These are phyloP conservation scores for Coregonus suidteri DNA, from an alignment of 2,797 vertebrate species.

Conservation along the genomic window DNA sequence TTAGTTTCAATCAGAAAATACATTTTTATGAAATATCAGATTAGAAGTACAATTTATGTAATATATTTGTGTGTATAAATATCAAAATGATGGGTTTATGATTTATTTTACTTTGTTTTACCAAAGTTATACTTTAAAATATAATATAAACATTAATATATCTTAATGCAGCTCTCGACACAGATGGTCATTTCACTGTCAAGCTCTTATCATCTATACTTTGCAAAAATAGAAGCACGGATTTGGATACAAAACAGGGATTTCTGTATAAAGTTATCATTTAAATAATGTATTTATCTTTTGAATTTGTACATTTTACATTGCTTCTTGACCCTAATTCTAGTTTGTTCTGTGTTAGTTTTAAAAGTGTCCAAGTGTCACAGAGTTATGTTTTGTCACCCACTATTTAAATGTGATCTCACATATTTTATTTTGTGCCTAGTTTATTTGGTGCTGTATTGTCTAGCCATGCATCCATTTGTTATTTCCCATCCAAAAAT, in stretches of 20 bases:
- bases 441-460: conserved; percentile 76
- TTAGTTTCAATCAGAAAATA: background rate
- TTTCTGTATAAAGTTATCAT: conserved; percentile 93
- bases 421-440: conserved; percentile 69
- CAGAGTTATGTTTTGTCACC: conserved; percentile 85
- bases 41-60: conserved; percentile 85
- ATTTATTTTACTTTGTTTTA: conserved; percentile 51
- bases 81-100: conserved; percentile 82
- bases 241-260: conserved; percentile 80
- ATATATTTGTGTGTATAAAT: conserved; percentile 93
- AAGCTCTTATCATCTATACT: conserved; percentile 87
- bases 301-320: conserved; percentile 90
- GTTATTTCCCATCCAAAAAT: conserved; percentile 76
- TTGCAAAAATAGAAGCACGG: conserved; percentile 85
- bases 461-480: conserved; percentile 87
- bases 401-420: conserved; percentile 91
- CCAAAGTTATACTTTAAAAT: conserved; percentile 74
- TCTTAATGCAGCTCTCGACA: conserved; percentile 89
- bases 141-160: conserved; percentile 94
- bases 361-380: conserved; percentile 87
- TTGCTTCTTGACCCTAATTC: conserved; percentile 74
- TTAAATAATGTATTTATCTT: conserved; percentile 99
- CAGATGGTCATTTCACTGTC: conserved; percentile 80
- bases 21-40: conserved; percentile 73
- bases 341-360: conserved; percentile 87